phyloP scores from a whole-genome alignment of 2,888 invertebrate genomes.

The Sarcophaga caerulescens region DNA sequence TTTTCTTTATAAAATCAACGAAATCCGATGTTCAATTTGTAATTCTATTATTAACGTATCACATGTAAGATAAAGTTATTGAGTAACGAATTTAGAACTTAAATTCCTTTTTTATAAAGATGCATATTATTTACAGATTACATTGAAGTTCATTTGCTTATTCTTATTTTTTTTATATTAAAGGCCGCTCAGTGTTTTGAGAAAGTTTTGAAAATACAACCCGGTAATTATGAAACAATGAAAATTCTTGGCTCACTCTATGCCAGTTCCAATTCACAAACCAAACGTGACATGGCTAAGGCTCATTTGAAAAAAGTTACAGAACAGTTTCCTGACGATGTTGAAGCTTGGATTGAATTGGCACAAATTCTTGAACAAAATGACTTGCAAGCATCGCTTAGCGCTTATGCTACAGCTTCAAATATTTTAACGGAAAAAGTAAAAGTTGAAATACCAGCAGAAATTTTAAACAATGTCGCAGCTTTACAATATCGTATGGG shows the following conservation, averaged over 20 bases:
- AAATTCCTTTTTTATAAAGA: no score
- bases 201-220: slow-evolving; percentile 97
- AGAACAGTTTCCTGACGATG: slow-evolving; percentile 98
- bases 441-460: slow-evolving; percentile 96
- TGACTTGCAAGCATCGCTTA: slow-evolving; percentile 93
- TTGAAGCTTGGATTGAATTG: slow-evolving; percentile 99
- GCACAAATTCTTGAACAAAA: slow-evolving; percentile 98
- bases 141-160: background rate
- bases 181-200: slow-evolving; percentile 99
- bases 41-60: no score
- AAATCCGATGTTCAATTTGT: no score
- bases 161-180: slow-evolving; percentile 8
- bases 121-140: no score
- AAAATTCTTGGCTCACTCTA: slow-evolving; percentile 99
- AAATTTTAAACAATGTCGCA: slow-evolving; percentile 98
- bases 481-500: slow-evolving; percentile 95
- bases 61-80: no score
- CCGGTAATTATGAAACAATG: slow-evolving; percentile 99
- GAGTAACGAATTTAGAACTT: no score
- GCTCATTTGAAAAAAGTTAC: slow-evolving; percentile 97
- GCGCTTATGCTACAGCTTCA: slow-evolving; percentile 96
- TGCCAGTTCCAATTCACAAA: slow-evolving; percentile 93
- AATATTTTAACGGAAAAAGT: slow-evolving; percentile 95
- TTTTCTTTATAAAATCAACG: no score
- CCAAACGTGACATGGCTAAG: slow-evolving; percentile 95